Evolutionary conservation across 1,140 invertebrate species (phyloP), one percentile per base, ranked within the genome.

Genomic region (Geopemphigus sp.): DNA sequence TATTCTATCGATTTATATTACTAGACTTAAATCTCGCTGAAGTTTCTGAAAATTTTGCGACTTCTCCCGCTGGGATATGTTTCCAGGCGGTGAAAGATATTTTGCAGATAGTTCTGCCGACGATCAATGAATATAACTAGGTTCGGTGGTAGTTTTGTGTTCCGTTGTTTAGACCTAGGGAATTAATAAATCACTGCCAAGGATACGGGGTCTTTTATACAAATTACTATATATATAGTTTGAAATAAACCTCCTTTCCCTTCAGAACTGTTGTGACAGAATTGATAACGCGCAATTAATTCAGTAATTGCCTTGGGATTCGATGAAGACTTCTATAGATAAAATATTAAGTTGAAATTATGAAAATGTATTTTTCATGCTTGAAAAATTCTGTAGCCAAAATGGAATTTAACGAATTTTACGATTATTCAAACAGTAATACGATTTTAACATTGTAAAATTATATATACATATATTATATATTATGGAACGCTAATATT

Each of bases 171-270:
- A 53, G 24, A 72, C 68, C 24, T 72, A n/a, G 68, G 50, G 29
- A 72, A 54, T 72, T 72, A 54, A 72, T 72, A 72, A 72, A 72
- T 72, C 47, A 72, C 68, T 54, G 68, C 68, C 68, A 54, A 72
- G 26, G 17, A 54, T 54, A 29, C 26, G 12, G 24, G 47, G 68
- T 24, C 15, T 54, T 15, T 54, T 68, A 19, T 53, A 39, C 26
- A 68, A 68, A 22, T 72, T 47, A 53, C 24, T 10, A 39, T 39
- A 29, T 10, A 39, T 39, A 29, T 72, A 22, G 68, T n/a, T 24
- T 32, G 10, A 72, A 72, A 72, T 29, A 22, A 29, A 54, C 17
- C 47, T 47, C 47, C 26, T 29, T 19, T 6, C 32, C 22, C 32
- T 26, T 26, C 47, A 54, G 17, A 17, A 68, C n/a, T 6, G 66